phyloP scores from a whole-genome alignment of 2,888 invertebrate genomes.

The Mamestra brassicae region DNA sequence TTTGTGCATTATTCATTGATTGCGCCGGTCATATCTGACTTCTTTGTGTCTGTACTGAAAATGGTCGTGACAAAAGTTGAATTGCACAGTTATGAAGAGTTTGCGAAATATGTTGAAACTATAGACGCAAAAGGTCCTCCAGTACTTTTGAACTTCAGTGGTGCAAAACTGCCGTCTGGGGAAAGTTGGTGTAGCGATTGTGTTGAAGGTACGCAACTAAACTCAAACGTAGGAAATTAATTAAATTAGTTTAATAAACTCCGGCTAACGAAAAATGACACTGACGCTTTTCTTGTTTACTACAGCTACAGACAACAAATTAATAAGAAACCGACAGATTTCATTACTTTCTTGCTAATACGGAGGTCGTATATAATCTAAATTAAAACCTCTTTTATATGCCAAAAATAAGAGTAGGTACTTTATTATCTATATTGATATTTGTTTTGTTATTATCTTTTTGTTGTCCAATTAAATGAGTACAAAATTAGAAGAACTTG shows the following conservation, averaged over 20 bases:
- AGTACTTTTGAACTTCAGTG: slow-evolving; percentile 92
- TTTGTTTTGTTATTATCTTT: not conserved
- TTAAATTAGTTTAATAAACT: not conserved
- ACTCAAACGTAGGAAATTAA: not conserved
- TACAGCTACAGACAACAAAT: not conserved
- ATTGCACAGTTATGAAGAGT: slow-evolving; percentile 92
- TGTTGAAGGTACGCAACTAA: slow-evolving; percentile 93
- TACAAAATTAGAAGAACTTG: slow-evolving; percentile 69
- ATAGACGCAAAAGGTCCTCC: slow-evolving; percentile 84
- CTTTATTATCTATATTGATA: not conserved
- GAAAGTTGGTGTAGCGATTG: slow-evolving; percentile 98
- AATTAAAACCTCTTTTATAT: slow-evolving; percentile 1
- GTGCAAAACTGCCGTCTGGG: slow-evolving; percentile 92
- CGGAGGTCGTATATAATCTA: not conserved
- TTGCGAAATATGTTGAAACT: slow-evolving; percentile 89
- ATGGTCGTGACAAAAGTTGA: slow-evolving; percentile 77
- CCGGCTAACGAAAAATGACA: not conserved
- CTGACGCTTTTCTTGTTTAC: not conserved
- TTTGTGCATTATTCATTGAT: not conserved
- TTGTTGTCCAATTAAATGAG: slow-evolving; percentile 31
- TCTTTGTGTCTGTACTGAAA: slow-evolving; percentile 64
- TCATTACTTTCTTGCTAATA: not conserved
- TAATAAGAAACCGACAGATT: slow-evolving; percentile 3
- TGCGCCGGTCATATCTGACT: not conserved
- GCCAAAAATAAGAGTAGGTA: not conserved